Evolutionary conservation across 2,797 vertebrate genomes (phyloP), one percentile per base, ranked within the genome.

Genomic region (Tinamus major): DNA sequence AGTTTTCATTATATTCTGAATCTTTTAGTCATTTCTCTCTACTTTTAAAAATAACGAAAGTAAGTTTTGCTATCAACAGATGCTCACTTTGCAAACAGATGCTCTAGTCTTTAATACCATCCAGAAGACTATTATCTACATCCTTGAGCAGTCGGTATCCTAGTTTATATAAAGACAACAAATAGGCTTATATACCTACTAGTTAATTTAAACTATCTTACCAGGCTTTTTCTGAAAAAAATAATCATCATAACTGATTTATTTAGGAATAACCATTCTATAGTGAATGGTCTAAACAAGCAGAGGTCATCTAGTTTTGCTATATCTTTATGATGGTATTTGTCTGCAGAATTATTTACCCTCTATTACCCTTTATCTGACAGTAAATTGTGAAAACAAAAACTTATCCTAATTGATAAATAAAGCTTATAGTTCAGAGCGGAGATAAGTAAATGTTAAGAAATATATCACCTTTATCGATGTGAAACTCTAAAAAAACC

Each of bases 71-170:
- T 27, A 63, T 42, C 61, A 84, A 67, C 67, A 95, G 86, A 75
- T 84, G 80, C 63, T 84, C 10, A 59, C 79, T 95, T 91, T 94
- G 62, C 58, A 87, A 95, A 85, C 80, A 93, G 79, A 86, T 96
- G 80, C 64, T 93, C 42, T 64, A 51, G 63, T 88, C 68, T 94
- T 94, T 93, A 84, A 72, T 81, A 79, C 37, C 35, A 48, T 51
- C 80, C 75, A 67, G 86, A 92, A 88, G 86, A 46, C 41, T n/a
- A 6, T 65, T 72, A 68, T 78, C 70, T 46, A 92, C 79, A 85
- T 29, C 83, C 94, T 39, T 42, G 33, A 91, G 59, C 20, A 81
- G 5, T 42, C 62, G 67, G 16, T 59, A 86, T 79, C 51, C 63
- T 91, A 29, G 72, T 67, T 86, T 76, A 35, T 15, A 27, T 59